Percentiles rank a stretch among this genome's conserved stretches.
phyloP scores from a whole-genome alignment of 2,888 invertebrate species.

The Agelastica alni region DNA sequence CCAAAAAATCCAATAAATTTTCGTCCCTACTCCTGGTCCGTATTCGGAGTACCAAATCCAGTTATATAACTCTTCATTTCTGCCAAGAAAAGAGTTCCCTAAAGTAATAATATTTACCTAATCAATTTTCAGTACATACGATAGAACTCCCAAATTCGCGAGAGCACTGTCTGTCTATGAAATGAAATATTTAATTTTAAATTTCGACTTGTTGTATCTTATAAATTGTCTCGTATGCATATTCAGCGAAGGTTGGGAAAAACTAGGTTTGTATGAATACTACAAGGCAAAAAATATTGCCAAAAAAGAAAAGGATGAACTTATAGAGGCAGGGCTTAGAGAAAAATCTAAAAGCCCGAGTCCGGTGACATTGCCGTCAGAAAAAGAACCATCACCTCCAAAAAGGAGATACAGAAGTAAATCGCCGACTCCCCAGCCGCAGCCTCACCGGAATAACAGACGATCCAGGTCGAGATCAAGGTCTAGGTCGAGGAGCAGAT shows the following conservation, averaged over 20 bases:
- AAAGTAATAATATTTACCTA: too few species aligned
- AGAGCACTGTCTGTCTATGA: slow-evolving; percentile 7
- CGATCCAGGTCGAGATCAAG: slow-evolving; percentile 28
- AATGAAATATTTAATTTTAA: slow-evolving; percentile 5
- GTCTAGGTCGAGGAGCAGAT: slow-evolving; percentile 56
- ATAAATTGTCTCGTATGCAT: slow-evolving; percentile 25
- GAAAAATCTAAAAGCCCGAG: slow-evolving; percentile 77
- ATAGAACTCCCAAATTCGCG: slow-evolving; percentile 13
- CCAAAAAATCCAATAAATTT: too few species aligned
- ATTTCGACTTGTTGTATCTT: slow-evolving; percentile 25
- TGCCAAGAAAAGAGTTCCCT: too few species aligned
- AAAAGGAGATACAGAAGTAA: slow-evolving; percentile 75
- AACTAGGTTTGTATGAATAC: slow-evolving; percentile 95
- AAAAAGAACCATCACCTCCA: slow-evolving; percentile 73
- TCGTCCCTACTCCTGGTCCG: too few species aligned
- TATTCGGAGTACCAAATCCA: too few species aligned
- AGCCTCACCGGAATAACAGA: slow-evolving; percentile 30
- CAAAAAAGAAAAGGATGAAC: slow-evolving; percentile 84
- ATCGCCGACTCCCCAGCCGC: slow-evolving; percentile 56
- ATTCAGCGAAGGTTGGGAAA: slow-evolving; percentile 95
- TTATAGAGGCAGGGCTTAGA: slow-evolving; percentile 72
- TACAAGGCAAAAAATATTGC: slow-evolving; percentile 95
- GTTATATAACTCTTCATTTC: too few species aligned
- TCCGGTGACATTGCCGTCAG: slow-evolving; percentile 72
- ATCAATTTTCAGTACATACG: too few species aligned